Conservation (phyloP, 2,113 vertebrate genomes). For the Regulus satrapa region DNA sequence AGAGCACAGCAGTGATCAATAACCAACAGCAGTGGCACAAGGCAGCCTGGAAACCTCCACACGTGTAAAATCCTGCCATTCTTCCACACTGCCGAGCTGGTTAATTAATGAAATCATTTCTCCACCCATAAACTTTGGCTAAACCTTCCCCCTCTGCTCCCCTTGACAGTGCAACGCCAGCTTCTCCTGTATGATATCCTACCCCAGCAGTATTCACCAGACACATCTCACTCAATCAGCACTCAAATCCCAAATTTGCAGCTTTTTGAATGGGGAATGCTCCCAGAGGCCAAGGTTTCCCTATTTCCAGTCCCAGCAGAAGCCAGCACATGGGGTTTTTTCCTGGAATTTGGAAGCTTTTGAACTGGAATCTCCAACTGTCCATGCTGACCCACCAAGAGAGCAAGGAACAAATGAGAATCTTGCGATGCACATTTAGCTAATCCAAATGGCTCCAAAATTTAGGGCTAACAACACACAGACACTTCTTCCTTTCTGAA, state of each 20-base stretch:
- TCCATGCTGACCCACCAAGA: background rate
- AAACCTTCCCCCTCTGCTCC: background rate
- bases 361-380: background rate
- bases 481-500: background rate
- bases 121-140: slow-evolving; percentile 53
- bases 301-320: background rate
- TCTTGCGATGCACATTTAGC: background rate
- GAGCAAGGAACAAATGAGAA: background rate
- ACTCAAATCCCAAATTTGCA: background rate
- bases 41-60: slow-evolving; percentile 1
- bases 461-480: background rate
- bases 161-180: background rate
- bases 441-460: background rate
- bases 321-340: background rate
- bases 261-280: background rate
- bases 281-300: background rate
- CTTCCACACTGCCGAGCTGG: background rate
- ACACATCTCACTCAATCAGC: background rate
- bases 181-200: background rate
- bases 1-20: background rate
- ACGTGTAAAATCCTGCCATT: background rate
- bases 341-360: no score
- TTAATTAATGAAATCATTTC: slow-evolving; percentile 39
- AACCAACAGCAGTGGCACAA: background rate
- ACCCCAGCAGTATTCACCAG: background rate